These are phyloP conservation scores for Norana najaformis DNA, from an alignment of 2,888 invertebrate genomes.

Conservation along the genomic window DNA sequence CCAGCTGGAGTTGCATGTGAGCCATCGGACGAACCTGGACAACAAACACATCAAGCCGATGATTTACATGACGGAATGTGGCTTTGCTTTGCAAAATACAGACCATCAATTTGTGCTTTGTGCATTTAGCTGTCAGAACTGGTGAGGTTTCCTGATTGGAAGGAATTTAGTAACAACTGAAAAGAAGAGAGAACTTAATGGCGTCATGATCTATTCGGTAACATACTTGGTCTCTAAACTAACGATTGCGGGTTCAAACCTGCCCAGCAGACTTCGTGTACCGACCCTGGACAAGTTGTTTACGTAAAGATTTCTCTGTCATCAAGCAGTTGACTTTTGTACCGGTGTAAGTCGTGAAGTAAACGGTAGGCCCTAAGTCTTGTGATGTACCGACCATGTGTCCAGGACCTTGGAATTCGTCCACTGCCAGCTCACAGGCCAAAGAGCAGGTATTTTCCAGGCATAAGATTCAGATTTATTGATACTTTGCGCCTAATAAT, in stretches of 20 bases:
- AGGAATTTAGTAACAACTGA: not conserved
- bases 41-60: not conserved
- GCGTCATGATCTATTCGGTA: not conserved
- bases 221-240: not conserved
- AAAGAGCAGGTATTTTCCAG: too few species aligned
- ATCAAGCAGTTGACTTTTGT: not conserved
- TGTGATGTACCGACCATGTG: not conserved
- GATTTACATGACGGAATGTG: too few species aligned
- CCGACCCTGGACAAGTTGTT: not conserved
- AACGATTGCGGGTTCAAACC: not conserved
- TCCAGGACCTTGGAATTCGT: not conserved
- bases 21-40: conserved; percentile 60
- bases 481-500: too few species aligned
- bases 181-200: not conserved
- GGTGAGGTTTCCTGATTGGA: not conserved
- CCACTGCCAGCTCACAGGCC: not conserved
- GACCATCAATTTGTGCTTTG: too few species aligned
- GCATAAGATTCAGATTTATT: too few species aligned
- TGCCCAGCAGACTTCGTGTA: not conserved
- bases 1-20: conserved; percentile 60
- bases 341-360: not conserved
- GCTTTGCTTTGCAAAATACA: too few species aligned
- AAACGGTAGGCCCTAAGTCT: not conserved
- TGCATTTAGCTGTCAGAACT: too few species aligned
- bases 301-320: not conserved